Evolutionary conservation across 2,888 invertebrate genomes (phyloP).

Genomic region (Bombyx huttoni): DNA sequence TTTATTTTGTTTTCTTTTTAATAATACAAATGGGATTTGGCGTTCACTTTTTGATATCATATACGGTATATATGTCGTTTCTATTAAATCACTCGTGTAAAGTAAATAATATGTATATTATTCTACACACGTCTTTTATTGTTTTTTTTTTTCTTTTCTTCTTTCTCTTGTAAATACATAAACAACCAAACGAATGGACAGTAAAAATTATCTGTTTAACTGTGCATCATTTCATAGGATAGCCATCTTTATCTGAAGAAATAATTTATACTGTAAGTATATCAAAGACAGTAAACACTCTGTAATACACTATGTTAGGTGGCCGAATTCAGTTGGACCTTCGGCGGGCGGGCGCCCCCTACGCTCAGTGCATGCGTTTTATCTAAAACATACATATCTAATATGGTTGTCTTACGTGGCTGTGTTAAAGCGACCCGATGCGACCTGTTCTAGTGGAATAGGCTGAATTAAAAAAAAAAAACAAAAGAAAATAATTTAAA

Average conservation of each 20-base stretch:
- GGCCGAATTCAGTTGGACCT: conserved; percentile 18
- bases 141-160: conserved; percentile 35
- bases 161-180: conserved; percentile 63
- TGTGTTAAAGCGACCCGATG: conserved; percentile 24
- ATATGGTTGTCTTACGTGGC: conserved; percentile 6
- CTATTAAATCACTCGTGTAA: no score
- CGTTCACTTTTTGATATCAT: background rate
- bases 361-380: background rate
- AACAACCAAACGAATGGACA: conserved; percentile 49
- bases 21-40: background rate
- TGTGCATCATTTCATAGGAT: conserved; percentile 83
- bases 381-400: conserved; percentile 14
- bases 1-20: background rate
- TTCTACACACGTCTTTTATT: conserved; percentile 32
- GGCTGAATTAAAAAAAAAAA: background rate
- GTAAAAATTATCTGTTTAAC: conserved; percentile 84
- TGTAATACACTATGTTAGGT: conserved; percentile 68
- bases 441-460: conserved; percentile 11
- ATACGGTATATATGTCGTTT: no score
- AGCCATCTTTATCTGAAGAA: conserved; percentile 76
- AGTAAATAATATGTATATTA: conserved; percentile 26
- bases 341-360: no score
- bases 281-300: conserved; percentile 69
- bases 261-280: conserved; percentile 73
- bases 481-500: background rate